Evolutionary conservation across 2,113 vertebrate species (phyloP), one percentile per base, ranked within the genome.

Genomic region (Melanerpes aurifrons): DNA sequence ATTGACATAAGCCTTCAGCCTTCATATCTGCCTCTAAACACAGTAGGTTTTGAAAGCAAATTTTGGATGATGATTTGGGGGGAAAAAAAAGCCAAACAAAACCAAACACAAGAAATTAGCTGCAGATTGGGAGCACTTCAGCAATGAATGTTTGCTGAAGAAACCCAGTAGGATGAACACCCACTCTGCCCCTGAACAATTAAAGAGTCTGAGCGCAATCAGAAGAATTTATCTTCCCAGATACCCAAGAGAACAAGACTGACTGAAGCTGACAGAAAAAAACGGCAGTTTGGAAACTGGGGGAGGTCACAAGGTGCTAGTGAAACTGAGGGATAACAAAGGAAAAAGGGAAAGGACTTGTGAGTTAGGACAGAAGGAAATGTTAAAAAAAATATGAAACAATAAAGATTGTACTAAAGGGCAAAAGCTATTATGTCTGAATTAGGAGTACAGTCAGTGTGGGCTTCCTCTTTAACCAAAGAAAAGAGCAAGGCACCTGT

Each of bases 21-120:
- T 29, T 7, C 8, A 0, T 59, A 15, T 57, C 66, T 72, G 20
- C 18, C 48, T 31, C 2, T 9, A 13, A 56, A 22, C 9, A 19
- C 2, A 18, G 14, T 4, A 67, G 32, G 29, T 43, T 57, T n/a
- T 59, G 54, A 24, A 69, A 58, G 45, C 4, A 56, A 53, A 12
- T 13, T 47, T 43, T 59, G 9, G 22, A 67, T 16, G 0, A 0
- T 28, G 14, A 20, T 79, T 32, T n/a, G 2, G 2, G 5, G 28
- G 25, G 8, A 9, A 2, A 6, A 8, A 10, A 18, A 61, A 4
- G n/a, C 40, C 10, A 40, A 40, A 40, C 40, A 40, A 40, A 40
- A 40, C 40, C 40, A 40, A 40, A 40, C 40, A 40, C 40, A 71
- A 32, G 2, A 43, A 81, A 54, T 69, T 20, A 58, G 4, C 14